Evolutionary conservation across 2,888 invertebrate species (phyloP).

Genomic region (Pterostichus niger): DNA sequence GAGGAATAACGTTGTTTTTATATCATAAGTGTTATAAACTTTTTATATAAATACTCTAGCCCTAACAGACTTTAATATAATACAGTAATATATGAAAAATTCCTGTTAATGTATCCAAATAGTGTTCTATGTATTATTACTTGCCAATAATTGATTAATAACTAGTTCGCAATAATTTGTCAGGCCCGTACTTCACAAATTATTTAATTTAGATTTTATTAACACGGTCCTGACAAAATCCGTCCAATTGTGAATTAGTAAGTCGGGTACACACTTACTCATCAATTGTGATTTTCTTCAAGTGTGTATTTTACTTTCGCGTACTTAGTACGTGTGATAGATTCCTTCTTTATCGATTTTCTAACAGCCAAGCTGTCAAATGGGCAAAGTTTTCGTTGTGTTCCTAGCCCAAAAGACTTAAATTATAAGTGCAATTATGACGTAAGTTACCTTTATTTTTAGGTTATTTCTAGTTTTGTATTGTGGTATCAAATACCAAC

Average conservation of each 20-base stretch:
- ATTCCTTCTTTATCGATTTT: constrained; percentile 42
- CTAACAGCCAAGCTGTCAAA: constrained; percentile 25
- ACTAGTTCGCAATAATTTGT: too few species aligned
- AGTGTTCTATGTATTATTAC: constrained; percentile 47
- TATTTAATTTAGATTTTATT: constrained; percentile 15
- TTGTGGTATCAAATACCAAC: constrained; percentile 31
- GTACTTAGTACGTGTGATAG: background rate
- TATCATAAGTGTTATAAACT: constrained; percentile 45
- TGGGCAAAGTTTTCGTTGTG: constrained; percentile 49
- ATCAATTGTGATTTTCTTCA: background rate
- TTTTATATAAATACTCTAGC: constrained; percentile 42
- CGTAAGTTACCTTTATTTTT: constrained; percentile 64
- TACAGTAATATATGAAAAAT: constrained; percentile 52
- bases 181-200: constrained; percentile 43
- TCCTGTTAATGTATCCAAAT: constrained; percentile 45
- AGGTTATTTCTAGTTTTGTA: constrained; percentile 59
- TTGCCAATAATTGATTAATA: constrained; percentile 36
- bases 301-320: background rate
- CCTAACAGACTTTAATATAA: constrained; percentile 47
- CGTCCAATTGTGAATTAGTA: constrained; percentile 2
- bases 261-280: constrained; percentile 1
- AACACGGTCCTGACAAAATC: constrained; percentile 16
- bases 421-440: constrained; percentile 62
- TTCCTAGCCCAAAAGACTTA: constrained; percentile 62
- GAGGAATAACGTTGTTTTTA: constrained; percentile 27